Conservation (phyloP, 2,888 invertebrate genomes). For the Morpho deidamia region DNA sequence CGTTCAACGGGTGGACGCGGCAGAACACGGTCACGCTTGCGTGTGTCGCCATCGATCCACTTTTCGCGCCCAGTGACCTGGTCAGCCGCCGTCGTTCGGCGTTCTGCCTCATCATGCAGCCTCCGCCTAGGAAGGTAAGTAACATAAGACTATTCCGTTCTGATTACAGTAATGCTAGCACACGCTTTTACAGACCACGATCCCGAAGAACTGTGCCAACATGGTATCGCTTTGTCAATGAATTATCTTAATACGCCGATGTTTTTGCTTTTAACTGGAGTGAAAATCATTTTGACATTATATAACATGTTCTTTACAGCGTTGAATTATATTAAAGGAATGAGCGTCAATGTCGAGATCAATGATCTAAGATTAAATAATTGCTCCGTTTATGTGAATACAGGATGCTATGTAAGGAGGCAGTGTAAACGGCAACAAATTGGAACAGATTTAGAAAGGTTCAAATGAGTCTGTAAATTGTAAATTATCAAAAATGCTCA, state of each 20-base stretch:
- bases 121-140: slow-evolving; percentile 91
- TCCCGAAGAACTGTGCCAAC: no score
- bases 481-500: no score
- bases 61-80: slow-evolving; percentile 23
- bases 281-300: slow-evolving; percentile 9
- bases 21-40: slow-evolving; percentile 45
- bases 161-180: background rate
- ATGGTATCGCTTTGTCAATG: slow-evolving; percentile 19
- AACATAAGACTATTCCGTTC: slow-evolving; percentile 2
- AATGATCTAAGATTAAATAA: slow-evolving; percentile 19
- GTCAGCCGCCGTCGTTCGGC: slow-evolving; percentile 33
- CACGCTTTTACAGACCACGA: no score
- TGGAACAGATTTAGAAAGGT: background rate
- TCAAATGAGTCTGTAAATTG: no score
- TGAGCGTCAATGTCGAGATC: slow-evolving; percentile 3
- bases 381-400: slow-evolving; percentile 12
- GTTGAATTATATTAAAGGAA: background rate
- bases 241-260: slow-evolving; percentile 8
- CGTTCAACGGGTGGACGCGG: slow-evolving; percentile 39
- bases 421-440: background rate
- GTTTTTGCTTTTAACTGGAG: slow-evolving; percentile 5
- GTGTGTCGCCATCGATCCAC: slow-evolving; percentile 45
- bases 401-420: slow-evolving; percentile 1
- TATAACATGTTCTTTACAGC: slow-evolving; percentile 5
- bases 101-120: slow-evolving; percentile 82